Base-by-base conservation (phyloP, 1,140 invertebrate species). In the Lanistes nyassanus region DNA sequence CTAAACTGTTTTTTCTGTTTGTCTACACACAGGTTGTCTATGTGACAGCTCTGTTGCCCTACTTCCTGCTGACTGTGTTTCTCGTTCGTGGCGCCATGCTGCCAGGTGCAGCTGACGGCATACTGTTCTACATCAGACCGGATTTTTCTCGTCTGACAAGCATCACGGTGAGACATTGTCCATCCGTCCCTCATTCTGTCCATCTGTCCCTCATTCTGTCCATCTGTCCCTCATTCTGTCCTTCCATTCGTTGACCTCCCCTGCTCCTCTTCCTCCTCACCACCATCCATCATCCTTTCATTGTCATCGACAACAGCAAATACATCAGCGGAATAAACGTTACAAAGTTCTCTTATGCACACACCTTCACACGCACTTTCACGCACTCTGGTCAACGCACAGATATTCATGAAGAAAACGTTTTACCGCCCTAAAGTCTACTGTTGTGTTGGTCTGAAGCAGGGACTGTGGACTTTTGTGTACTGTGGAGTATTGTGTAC, bases 21-120 rank as follows among this genome's bases (percentile, higher is more conserved):
- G 31, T 77, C 23, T 70, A 42, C 83, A 87, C 74, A 82, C 80
- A 96, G 95, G 96, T 96, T 3, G 97, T 99, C n/a, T 99, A 97
- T 94, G 93, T 99, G 58, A 99, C 97, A 5, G 97, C 97, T 0
- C 88, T 97, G 36, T 94, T 96, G 31, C 97, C 97, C 0, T 99
- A 99, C 83, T 92, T 95, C 3, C 93, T 99, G 26, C 91, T 99
- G 11, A 92, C 96, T 74, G 95, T 98, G 65, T 91, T 99, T n/a
- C 89, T 99, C 19, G 92, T 94, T 0, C 91, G 96, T 65, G 97
- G 97, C 0, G 92, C 97, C 0, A 96, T 96, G 0, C 89, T 99
- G 34, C 96, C 96, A 0, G 97, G 97, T 0, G 95, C 97, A 34
- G 56, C 64, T 3, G 81, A 83, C 51, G 87, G 86, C 11, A 97